Base-by-base conservation (phyloP, 2,888 invertebrate species). In the Venusia cambrica region DNA sequence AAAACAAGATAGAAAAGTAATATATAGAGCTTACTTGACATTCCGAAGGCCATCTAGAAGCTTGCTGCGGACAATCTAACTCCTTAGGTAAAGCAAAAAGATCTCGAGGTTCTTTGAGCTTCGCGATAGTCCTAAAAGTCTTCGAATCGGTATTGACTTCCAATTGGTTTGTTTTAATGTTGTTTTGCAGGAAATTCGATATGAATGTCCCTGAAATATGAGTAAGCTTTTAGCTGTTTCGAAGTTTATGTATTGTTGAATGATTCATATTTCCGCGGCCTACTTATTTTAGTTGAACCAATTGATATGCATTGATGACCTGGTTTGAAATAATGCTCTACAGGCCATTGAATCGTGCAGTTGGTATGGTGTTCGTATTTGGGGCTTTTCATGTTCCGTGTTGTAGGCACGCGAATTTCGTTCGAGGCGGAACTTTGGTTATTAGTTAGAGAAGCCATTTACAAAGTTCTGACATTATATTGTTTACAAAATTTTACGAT, bases 21-120 rank as follows among this genome's bases (percentile, higher is more conserved):
- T 6, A 32, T 6, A 26, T 27, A 31, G 4, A 34, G 48, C 68
- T 80, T 72, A 95, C 95, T 89, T 96, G 95, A 78, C 96, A 96
- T 87, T 96, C 96, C 21, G 94, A 92, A 8, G 96, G 96, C 95
- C 95, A 96, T 71, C 95, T 88, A 37, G 95, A 91, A 57, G 93
- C 92, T 85, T 95, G 95, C 58, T 92, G 92, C 30, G 92, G 90
- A 62, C 91, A 91, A 57, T 92, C 92, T 62, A 91, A 80, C 68
- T 92, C 92, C 65, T 90, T 91, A 39, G 92, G 92, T 51, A 92
- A 79, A 31, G 92, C 91, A 73, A 92, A 93, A 38, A 93, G 83
- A 64, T 94, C 93, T 49, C 92, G 85, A 6, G 93, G 92, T 60
- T 92, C 92, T 65, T 88, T 90, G 36, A 92, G 69, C 58, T 91